Percentiles rank a stretch among this genome's conserved stretches.
phyloP scores from a whole-genome alignment of 2,888 invertebrate species.

The Pristionchus mayeri region DNA sequence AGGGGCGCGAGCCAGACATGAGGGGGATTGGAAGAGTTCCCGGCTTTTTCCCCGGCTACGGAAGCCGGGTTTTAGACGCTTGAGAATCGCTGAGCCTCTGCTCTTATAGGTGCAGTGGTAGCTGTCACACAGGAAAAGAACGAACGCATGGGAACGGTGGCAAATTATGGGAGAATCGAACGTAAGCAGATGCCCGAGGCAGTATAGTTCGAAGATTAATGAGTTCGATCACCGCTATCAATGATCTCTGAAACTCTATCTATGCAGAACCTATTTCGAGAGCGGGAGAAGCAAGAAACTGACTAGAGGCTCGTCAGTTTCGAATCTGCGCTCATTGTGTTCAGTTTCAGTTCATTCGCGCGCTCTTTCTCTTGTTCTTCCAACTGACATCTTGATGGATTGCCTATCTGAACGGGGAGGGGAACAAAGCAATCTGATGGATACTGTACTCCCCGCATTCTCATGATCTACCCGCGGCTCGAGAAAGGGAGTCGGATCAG shows the following conservation, averaged over 20 bases:
- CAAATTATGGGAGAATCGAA: too few species aligned
- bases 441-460: background rate
- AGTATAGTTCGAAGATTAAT: too few species aligned
- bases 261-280: too few species aligned
- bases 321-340: background rate
- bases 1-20: background rate
- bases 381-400: slow-evolving; percentile 23
- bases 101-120: too few species aligned
- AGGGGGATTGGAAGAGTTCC: too few species aligned
- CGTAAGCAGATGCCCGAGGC: too few species aligned
- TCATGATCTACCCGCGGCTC: background rate
- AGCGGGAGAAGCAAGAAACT: background rate
- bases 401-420: background rate
- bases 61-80: background rate
- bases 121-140: too few species aligned
- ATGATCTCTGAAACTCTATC: too few species aligned
- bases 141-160: too few species aligned
- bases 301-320: background rate
- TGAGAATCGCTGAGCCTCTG: too few species aligned
- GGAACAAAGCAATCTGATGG: background rate
- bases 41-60: background rate
- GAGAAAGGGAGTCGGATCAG: background rate
- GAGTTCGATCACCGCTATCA: too few species aligned
- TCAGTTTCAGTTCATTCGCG: background rate
- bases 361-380: background rate